A percentile compares a stretch with the other conserved stretches of the same genome.
These are phyloP conservation scores for Poecilobothrus nobilitatus DNA, from an alignment of 2,888 invertebrate genomes.

Conservation along the genomic window DNA sequence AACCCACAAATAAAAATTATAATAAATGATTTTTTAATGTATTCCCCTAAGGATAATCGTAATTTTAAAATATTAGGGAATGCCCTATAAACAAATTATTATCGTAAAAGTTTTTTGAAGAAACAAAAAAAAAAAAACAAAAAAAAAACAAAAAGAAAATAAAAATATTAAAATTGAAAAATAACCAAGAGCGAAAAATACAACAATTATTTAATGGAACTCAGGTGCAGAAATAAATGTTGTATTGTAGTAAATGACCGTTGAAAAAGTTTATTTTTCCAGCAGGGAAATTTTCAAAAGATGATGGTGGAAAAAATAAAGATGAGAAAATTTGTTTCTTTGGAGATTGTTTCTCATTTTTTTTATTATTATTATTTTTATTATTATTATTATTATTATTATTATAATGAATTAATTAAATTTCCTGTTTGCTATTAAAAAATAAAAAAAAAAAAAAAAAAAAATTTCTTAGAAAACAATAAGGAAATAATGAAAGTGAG, in stretches of 20 bases:
- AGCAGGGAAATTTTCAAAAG: neutral
- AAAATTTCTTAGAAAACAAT: neutral
- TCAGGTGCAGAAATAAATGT: neutral
- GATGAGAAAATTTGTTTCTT: neutral
- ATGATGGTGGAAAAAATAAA: neutral
- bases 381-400: too few relatives aligned
- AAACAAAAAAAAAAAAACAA: neutral
- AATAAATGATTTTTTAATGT: too few relatives aligned
- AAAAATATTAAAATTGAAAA: neutral
- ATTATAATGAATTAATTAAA: conserved; percentile 1
- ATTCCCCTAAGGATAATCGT: too few relatives aligned
- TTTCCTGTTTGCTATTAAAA: neutral
- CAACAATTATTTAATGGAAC: neutral
- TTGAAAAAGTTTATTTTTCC: neutral
- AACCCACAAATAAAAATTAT: too few relatives aligned
- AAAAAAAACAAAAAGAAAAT: neutral
- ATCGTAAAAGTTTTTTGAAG: too few relatives aligned
- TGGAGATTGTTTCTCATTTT: neutral
- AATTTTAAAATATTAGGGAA: too few relatives aligned
- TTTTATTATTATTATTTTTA: too few relatives aligned
- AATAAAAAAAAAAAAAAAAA: neutral
- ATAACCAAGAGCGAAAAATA: neutral
- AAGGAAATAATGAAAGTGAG: neutral
- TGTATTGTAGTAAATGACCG: neutral
- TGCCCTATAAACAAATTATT: too few relatives aligned